Evolutionary conservation across 2,797 vertebrate genomes (phyloP).

Genomic region (Rachycentron canadum): DNA sequence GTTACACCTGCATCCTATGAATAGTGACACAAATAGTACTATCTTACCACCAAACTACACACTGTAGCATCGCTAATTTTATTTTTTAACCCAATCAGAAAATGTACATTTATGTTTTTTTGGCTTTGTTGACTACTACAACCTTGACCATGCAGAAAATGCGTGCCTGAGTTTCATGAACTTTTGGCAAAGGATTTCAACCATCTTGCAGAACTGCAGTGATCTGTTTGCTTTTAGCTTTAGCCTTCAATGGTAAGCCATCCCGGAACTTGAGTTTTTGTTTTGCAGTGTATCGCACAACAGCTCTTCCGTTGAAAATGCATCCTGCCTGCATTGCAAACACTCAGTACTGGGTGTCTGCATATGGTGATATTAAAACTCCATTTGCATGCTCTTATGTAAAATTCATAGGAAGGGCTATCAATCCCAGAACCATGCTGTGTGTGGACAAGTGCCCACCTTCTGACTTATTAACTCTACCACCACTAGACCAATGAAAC

Average conservation of each 20-base stretch:
- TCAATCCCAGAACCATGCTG: not conserved
- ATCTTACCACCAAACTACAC: no score
- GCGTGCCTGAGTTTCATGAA: no score
- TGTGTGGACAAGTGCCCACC: no score
- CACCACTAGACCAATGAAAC: no score
- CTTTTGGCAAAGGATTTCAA: not conserved
- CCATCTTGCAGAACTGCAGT: not conserved
- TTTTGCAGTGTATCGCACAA: not conserved
- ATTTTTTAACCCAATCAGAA: no score
- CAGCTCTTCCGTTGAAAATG: not conserved
- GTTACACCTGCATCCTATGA: not conserved
- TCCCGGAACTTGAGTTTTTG: not conserved
- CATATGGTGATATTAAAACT: not conserved
- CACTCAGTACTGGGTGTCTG: not conserved
- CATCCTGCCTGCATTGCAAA: not conserved
- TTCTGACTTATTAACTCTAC: not conserved
- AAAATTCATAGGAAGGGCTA: not conserved
- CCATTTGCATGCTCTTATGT: not conserved
- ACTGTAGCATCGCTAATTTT: no score
- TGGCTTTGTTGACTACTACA: no score
- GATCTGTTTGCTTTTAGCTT: not conserved
- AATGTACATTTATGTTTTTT: no score
- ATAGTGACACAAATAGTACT: not conserved
- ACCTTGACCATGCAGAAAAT: no score
- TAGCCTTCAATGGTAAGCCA: not conserved